Percentiles rank a stretch among this genome's conserved stretches.
Conservation (phyloP, 2,113 vertebrate genomes). For the Corythornis madagascariensis region DNA sequence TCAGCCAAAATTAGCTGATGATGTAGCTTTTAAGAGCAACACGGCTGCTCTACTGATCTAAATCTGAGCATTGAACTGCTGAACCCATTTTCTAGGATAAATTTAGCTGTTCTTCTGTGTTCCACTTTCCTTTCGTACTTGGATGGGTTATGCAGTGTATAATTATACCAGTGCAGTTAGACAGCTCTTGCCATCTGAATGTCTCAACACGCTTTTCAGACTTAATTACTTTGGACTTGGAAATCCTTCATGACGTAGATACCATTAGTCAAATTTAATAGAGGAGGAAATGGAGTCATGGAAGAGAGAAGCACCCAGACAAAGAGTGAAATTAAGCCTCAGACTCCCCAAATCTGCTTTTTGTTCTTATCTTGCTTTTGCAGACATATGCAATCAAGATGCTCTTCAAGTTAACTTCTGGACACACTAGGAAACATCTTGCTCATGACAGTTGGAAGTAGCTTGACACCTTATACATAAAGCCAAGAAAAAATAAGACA, state of each 20-base stretch:
- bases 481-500: not conserved
- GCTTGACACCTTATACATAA: not conserved
- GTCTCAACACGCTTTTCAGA: constrained; percentile 22
- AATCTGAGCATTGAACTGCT: constrained; percentile 54
- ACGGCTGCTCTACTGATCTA: constrained; percentile 65
- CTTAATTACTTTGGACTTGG: constrained; percentile 43
- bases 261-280: not conserved
- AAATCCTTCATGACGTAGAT: constrained; percentile 47
- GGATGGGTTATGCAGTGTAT: constrained; percentile 36
- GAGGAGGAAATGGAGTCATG: not conserved
- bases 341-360: not conserved
- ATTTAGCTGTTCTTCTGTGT: constrained; percentile 54
- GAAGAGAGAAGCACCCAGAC: not conserved
- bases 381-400: not conserved
- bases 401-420: not conserved
- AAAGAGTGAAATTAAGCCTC: not conserved
- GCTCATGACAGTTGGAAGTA: not conserved
- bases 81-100: constrained; percentile 60
- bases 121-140: constrained; percentile 47
- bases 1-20: constrained; percentile 42
- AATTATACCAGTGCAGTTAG: constrained; percentile 42
- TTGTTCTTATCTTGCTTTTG: not conserved
- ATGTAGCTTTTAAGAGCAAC: not conserved
- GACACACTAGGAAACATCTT: not conserved
- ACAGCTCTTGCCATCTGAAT: constrained; percentile 23